Evolutionary conservation across 2,113 vertebrate species (phyloP).

Genomic region (Vulpes vulpes): DNA sequence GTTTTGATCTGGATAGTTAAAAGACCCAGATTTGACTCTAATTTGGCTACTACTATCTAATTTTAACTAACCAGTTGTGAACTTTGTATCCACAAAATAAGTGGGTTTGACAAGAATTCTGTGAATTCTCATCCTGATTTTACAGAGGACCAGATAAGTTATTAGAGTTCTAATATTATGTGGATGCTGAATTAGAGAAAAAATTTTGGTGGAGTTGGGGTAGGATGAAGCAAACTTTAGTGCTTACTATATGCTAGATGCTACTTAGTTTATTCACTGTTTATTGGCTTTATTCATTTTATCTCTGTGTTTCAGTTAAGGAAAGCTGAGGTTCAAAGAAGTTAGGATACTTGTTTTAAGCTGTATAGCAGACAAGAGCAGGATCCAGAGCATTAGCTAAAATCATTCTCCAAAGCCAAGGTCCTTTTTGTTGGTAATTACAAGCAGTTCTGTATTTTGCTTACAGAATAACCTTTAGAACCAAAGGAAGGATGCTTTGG

Average conservation of each 20-base stretch:
- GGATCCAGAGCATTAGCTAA: background rate
- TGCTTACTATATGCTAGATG: background rate
- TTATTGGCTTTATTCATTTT: background rate
- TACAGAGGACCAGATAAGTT: background rate
- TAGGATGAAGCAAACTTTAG: background rate
- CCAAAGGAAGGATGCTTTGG: background rate
- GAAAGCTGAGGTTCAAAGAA: background rate
- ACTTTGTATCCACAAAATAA: background rate
- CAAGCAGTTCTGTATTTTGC: background rate
- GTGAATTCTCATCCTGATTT: background rate
- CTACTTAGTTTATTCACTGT: background rate
- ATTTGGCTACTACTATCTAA: background rate
- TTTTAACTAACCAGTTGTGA: background rate
- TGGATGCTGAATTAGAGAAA: background rate
- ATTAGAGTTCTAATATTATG: background rate
- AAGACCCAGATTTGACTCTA: background rate
- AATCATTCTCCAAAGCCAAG: background rate
- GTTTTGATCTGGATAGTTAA: background rate
- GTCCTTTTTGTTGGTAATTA: background rate
- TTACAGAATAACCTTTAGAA: background rate
- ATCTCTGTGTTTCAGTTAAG: background rate
- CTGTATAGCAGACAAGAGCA: background rate
- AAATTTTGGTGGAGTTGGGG: background rate
- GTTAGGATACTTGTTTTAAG: background rate
- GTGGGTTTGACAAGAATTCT: background rate